Base-by-base conservation (phyloP, 35 echinoderm and acorn worm species). In the Apostichopus californicus region DNA sequence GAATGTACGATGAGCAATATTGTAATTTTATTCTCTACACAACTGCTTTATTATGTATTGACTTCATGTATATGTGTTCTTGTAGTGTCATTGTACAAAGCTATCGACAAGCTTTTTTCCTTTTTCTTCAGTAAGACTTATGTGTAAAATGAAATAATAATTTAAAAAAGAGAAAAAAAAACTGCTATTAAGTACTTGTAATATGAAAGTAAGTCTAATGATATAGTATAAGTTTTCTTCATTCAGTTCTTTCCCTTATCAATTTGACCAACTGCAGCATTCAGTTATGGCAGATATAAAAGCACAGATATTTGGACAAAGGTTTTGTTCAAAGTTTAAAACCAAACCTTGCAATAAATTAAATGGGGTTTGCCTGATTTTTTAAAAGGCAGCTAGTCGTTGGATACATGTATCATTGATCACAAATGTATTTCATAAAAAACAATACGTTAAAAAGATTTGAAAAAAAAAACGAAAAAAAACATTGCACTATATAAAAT, bases 1-100 rank as follows among this genome's bases (percentile, higher is more conserved):
- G 86, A 89, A 89, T 89, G 86, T 89, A 89, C 72, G 86, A 89
- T 89, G 60, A 89, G 86, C 86, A 89, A 89, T 89, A 89, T 89
- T 89, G 86, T 89, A 89, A 66, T 89, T 89, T 89, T 89, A 89
- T 89, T 89, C 86, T 73, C 86, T 89, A 89, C 86, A 68, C 86
- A 89, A 89, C 86, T 89, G 86, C 86, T 89, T 89, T 89, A 89
- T 89, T 73, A 53, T 87, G 83, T 89, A 89, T 89, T 89, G 86
- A 89, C 60, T 89, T 28, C 57, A 53, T 89, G 86, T 89, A 72
- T 89, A 73, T 89, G 60, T 89, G 86, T 89, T 89, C 60, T 8
- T 89, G 86, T 89, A 10, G 52, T 89, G 86, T 89, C 64, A 89
- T 60, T 89, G 86, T 89, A 89, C 23, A 89, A 23, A 65, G 64